Base-by-base conservation (phyloP, 2,113 vertebrate species). In the Pomatostomus ruficeps region DNA sequence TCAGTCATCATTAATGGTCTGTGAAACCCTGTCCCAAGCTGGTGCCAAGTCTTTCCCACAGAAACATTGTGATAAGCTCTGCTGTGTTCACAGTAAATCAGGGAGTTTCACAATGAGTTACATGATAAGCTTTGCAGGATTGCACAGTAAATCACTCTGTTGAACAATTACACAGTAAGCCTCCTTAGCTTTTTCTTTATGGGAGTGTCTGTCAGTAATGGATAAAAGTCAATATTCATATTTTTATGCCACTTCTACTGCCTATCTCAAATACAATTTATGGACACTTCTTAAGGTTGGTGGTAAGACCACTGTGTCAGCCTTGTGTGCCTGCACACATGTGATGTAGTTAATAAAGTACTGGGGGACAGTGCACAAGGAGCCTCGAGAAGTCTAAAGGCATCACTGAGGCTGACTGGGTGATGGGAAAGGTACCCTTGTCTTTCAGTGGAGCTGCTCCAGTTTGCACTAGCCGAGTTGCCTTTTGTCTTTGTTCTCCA, bases 1-100 rank as follows among this genome's bases (percentile, higher is more conserved):
- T 93, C 95, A 97, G 79, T 97, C 95, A 96, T 92, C 96, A 91
- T 95, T 97, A 97, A 97, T 94, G 95, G 94, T 91, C 95, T 95
- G 95, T 93, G 95, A 98, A 98, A 94, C 76, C 66, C 86, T 92
- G 68, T 72, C 70, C 91, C 61, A 80, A 91, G 87, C 85, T 97
- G 85, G 45, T 92, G 87, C 96, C 95, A 92, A 93, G 95, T 89
- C 49, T 93, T 96, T 85, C 83, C 91, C 76, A 62, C 95, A 89
- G 88, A 96, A 95, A 90, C 92, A 89, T 88, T 59, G 12, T 89
- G 96, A 96, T 97, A 97, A 97, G 88, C 94, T 96, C 88, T 89
- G 88, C 76, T 75, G 82, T 95, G 93, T 83, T 97, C 91, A 67
- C 95, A 91, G 93, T 96, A 97, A 98, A 97, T 97, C 97, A 95